A percentile compares a stretch with the other conserved stretches of the same genome.
Conservation (phyloP, 2,113 vertebrate species). For the Astur gentilis region DNA sequence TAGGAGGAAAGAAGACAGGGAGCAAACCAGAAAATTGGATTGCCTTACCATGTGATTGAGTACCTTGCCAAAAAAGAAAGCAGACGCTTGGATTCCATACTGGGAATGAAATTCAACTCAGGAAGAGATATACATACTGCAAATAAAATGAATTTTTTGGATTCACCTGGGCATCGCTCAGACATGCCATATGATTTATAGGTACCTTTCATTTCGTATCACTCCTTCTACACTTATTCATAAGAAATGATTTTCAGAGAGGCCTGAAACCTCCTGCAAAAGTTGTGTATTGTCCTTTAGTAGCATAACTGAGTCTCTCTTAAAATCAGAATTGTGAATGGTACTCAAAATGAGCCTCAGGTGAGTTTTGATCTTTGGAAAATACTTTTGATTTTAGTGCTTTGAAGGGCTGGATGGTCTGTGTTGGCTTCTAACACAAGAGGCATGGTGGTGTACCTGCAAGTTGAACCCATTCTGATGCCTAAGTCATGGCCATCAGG, state of each 20-base stretch:
- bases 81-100: constrained; percentile 57
- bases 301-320: background rate
- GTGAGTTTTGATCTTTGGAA: constrained; percentile 9
- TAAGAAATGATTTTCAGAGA: constrained; percentile 47
- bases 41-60: constrained; percentile 73
- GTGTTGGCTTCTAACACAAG: background rate
- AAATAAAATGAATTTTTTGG: constrained; percentile 56
- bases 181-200: constrained; percentile 65
- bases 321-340: constrained; percentile 5
- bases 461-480: background rate
- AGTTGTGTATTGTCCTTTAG: background rate
- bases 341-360: background rate
- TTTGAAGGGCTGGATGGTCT: background rate
- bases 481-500: background rate
- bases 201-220: constrained; percentile 60
- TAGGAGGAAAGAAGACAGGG: constrained; percentile 39
- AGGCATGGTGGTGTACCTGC: background rate
- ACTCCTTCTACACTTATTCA: background rate
- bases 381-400: background rate
- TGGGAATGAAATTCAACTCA: constrained; percentile 77
- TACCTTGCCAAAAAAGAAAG: constrained; percentile 73
- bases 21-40: constrained; percentile 52
- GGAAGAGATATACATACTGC: constrained; percentile 71
- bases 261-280: constrained; percentile 17
- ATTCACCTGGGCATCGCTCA: constrained; percentile 58